Percentiles rank a stretch among this genome's conserved stretches.
Conservation (phyloP, 2,797 vertebrate species). For the Pangasius krempfi region DNA sequence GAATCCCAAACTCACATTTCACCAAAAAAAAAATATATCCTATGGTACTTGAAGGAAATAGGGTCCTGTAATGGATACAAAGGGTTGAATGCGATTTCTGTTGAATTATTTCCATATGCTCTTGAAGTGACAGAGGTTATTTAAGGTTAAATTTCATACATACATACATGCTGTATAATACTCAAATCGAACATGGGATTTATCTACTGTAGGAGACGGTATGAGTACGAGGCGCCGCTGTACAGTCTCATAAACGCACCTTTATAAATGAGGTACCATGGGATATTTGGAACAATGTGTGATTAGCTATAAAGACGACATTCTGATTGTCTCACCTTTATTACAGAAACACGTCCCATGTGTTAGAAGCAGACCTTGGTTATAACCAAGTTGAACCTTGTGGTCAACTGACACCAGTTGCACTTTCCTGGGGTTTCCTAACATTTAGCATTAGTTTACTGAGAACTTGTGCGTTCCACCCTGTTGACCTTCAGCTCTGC, state of each 20-base stretch:
- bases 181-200: not conserved
- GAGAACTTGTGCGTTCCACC: not conserved
- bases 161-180: no score
- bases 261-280: not conserved
- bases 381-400: not conserved
- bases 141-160: not conserved
- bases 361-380: not conserved
- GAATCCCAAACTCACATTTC: not conserved
- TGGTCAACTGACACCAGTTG: not conserved
- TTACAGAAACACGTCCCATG: not conserved
- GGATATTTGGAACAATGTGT: not conserved
- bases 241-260: not conserved
- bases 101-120: not conserved
- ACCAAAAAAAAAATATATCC: no score
- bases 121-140: not conserved
- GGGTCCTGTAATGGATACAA: not conserved
- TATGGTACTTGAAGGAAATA: not conserved
- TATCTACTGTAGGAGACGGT: not conserved
- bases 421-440: not conserved
- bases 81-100: not conserved
- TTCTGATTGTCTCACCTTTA: not conserved
- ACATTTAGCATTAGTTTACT: not conserved
- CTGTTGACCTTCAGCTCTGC: not conserved
- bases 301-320: not conserved
- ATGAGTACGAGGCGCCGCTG: not conserved